Conservation (phyloP, 1,140 invertebrate species). For the Diplogasteroides magnus region DNA sequence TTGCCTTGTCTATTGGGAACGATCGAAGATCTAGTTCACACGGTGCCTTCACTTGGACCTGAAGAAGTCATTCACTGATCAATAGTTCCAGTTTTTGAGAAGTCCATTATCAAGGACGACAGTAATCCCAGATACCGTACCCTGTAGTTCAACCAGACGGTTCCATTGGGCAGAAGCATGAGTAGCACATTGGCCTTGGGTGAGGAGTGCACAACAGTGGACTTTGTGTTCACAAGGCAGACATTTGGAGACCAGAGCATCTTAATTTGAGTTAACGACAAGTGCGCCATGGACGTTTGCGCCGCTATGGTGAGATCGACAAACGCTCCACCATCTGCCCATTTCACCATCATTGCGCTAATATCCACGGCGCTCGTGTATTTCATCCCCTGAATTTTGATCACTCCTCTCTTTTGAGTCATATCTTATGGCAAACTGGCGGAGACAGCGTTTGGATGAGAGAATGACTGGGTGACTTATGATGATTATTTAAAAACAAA, state of each 20-base stretch:
- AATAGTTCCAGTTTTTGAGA: too few species aligned
- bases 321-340: too few species aligned
- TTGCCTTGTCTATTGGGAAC: constrained; percentile 49
- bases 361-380: too few species aligned
- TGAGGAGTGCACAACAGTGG: constrained; percentile 41
- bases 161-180: constrained; percentile 51
- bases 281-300: too few species aligned
- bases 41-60: constrained; percentile 51
- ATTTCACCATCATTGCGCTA: too few species aligned
- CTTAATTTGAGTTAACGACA: too few species aligned
- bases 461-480: not conserved
- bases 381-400: too few species aligned
- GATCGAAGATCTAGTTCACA: constrained; percentile 44
- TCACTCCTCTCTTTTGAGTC: too few species aligned
- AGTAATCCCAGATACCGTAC: constrained; percentile 24
- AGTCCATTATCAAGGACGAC: not conserved
- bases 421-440: too few species aligned
- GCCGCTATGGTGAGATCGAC: too few species aligned
- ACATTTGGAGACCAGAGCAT: constrained; percentile 54
- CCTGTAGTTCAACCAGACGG: constrained; percentile 53
- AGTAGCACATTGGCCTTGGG: constrained; percentile 52
- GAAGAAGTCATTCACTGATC: too few species aligned
- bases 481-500: too few species aligned
- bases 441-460: not conserved
- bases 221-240: constrained; percentile 54